A percentile compares a stretch with the other conserved stretches of the same genome.
Conservation (phyloP, 2,888 invertebrate species). For the Fissipunctia ypsillon region DNA sequence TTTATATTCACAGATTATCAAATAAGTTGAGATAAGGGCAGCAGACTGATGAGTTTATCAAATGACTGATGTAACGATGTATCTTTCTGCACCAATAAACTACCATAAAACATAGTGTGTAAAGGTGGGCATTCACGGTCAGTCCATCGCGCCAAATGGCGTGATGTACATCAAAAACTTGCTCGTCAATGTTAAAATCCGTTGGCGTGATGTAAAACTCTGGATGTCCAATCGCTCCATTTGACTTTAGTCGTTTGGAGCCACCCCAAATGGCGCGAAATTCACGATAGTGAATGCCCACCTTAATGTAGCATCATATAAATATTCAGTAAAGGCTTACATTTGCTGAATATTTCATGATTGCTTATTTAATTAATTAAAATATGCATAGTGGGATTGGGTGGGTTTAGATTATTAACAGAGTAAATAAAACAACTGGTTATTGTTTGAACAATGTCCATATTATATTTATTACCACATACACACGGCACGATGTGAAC, state of each 20-base stretch:
- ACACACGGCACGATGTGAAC: slow-evolving; percentile 97
- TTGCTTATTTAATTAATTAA: slow-evolving; percentile 46
- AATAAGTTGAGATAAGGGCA: no score
- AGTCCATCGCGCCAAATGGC: no score
- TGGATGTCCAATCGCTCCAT: no score
- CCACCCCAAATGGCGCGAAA: no score
- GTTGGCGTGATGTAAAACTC: no score
- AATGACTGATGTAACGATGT: not conserved
- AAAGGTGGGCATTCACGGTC: no score
- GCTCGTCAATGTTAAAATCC: no score
- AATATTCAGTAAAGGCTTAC: slow-evolving; percentile 32
- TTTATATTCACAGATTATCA: not conserved
- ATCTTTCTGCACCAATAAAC: not conserved
- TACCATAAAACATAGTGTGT: slow-evolving; percentile 11
- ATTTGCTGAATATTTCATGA: slow-evolving; percentile 48
- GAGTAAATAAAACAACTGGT: slow-evolving; percentile 88
- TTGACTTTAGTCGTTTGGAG: no score
- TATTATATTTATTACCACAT: slow-evolving; percentile 97
- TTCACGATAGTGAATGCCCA: no score
- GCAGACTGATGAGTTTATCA: no score
- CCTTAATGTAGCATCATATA: not conserved
- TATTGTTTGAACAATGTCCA: slow-evolving; percentile 96
- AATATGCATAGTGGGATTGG: slow-evolving; percentile 42
- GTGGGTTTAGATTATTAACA: slow-evolving; percentile 51
- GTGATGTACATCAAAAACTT: no score